Conservation (phyloP, 2,888 invertebrate species). For the Zhengitettix transpicula region DNA sequence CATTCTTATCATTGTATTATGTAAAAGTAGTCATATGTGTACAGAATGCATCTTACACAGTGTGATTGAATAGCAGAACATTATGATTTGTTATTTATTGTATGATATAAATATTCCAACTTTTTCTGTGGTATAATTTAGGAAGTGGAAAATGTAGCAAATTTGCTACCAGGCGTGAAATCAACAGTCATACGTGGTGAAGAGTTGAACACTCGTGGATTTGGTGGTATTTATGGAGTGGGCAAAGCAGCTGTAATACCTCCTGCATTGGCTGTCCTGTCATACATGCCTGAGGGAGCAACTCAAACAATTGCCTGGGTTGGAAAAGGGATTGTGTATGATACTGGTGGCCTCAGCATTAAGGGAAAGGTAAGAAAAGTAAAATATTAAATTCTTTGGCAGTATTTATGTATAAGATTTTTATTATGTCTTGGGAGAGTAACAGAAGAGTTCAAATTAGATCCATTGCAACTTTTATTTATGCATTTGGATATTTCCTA, state of each 20-base stretch:
- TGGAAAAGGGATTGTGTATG: slow-evolving; percentile 88
- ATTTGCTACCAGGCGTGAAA: slow-evolving; percentile 38
- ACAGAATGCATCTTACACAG: too few species aligned
- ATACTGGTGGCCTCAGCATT: slow-evolving; percentile 83
- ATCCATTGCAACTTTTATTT: not conserved
- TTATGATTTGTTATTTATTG: too few species aligned
- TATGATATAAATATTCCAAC: not conserved
- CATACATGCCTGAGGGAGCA: slow-evolving; percentile 42
- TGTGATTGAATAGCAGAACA: too few species aligned
- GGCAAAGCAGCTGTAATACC: slow-evolving; percentile 55
- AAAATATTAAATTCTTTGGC: not conserved
- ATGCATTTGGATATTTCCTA: not conserved
- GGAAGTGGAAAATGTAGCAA: slow-evolving; percentile 50
- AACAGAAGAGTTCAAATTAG: not conserved
- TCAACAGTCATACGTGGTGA: slow-evolving; percentile 62
- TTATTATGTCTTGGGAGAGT: not conserved
- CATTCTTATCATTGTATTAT: too few species aligned
- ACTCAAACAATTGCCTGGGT: slow-evolving; percentile 63
- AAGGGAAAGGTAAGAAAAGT: slow-evolving; percentile 54
- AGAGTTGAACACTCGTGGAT: slow-evolving; percentile 54
- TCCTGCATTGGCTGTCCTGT: slow-evolving; percentile 50
- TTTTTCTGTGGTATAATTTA: slow-evolving; percentile 18
- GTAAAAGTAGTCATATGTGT: too few species aligned
- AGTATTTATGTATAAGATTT: too few species aligned
- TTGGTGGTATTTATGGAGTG: slow-evolving; percentile 79